A percentile compares a stretch with the other conserved stretches of the same genome.
phyloP scores from a whole-genome alignment of 2,888 invertebrate genomes.

The Athrips mouffetella region DNA sequence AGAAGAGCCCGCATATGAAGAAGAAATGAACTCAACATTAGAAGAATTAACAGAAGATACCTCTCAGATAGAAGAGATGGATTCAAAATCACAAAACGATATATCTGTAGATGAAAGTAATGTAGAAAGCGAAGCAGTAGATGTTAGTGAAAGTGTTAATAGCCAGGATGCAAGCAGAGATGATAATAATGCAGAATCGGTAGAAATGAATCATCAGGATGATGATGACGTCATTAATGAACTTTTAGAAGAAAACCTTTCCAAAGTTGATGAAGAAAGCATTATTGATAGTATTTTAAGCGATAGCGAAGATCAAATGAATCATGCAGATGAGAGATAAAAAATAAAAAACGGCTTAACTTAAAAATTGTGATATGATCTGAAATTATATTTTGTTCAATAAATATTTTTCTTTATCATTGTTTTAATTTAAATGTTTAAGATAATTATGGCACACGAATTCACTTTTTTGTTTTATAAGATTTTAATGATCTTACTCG shows the following conservation, averaged over 20 bases:
- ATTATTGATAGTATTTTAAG: slow-evolving; percentile 41
- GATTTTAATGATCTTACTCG: too few relatives aligned
- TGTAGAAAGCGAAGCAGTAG: slow-evolving; percentile 2
- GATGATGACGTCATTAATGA: slow-evolving; percentile 30
- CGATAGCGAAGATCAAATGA: slow-evolving; percentile 32
- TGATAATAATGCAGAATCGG: too few relatives aligned
- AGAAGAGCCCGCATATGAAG: slow-evolving; percentile 21
- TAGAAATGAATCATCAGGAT: background rate
- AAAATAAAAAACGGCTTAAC: slow-evolving; percentile 25
- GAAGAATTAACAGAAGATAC: slow-evolving; percentile 27
- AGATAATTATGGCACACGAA: too few relatives aligned
- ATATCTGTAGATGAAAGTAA: slow-evolving; percentile 1
- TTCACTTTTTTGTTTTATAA: too few relatives aligned
- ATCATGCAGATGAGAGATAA: slow-evolving; percentile 37
- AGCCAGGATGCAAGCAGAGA: background rate
- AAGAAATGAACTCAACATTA: slow-evolving; percentile 1
- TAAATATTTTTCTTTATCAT: too few relatives aligned
- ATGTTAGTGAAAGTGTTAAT: background rate
- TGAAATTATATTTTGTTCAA: too few relatives aligned
- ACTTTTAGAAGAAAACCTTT: slow-evolving; percentile 27
- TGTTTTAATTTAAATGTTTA: too few relatives aligned
- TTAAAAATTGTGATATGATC: background rate
- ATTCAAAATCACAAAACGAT: slow-evolving; percentile 10
- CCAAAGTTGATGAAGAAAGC: slow-evolving; percentile 40
- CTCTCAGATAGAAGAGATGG: slow-evolving; percentile 29